Evolutionary conservation across 2,797 vertebrate species (phyloP).

Genomic region (Anabas testudineus): DNA sequence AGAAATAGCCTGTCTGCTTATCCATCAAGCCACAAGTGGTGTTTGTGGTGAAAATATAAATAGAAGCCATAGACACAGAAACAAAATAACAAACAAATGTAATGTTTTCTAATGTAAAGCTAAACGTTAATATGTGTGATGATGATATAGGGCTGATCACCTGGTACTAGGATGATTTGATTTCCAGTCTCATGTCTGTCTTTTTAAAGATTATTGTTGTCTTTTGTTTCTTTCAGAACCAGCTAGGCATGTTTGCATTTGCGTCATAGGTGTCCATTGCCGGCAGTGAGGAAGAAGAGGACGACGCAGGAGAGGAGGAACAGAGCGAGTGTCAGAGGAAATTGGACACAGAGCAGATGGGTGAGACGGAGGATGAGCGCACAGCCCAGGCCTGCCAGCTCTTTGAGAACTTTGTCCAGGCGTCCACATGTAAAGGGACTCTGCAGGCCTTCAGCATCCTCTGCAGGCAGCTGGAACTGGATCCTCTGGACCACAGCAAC

Average conservation of each 20-base stretch:
- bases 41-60: too few relatives aligned
- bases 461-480: conserved; percentile 91
- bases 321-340: background rate
- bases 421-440: conserved; percentile 94
- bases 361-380: conserved; percentile 90
- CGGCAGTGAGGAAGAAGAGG: conserved; percentile 25
- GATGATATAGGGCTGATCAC: too few relatives aligned
- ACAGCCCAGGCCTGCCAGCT: conserved; percentile 90
- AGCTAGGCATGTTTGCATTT: conserved; percentile 62
- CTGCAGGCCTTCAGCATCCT: conserved; percentile 96
- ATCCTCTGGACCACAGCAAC: conserved; percentile 88
- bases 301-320: background rate
- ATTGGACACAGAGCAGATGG: conserved; percentile 82
- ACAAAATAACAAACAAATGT: too few relatives aligned
- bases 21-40: too few relatives aligned
- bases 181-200: background rate
- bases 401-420: conserved; percentile 97
- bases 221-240: conserved; percentile 51
- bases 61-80: too few relatives aligned
- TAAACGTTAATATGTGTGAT: too few relatives aligned
- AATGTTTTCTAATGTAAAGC: too few relatives aligned
- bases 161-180: background rate
- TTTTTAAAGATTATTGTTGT: background rate
- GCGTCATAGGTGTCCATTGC: conserved; percentile 18
- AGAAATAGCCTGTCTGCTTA: too few relatives aligned